Base-by-base conservation (phyloP, 2,797 vertebrate genomes). In the Acipenser ruthenus region DNA sequence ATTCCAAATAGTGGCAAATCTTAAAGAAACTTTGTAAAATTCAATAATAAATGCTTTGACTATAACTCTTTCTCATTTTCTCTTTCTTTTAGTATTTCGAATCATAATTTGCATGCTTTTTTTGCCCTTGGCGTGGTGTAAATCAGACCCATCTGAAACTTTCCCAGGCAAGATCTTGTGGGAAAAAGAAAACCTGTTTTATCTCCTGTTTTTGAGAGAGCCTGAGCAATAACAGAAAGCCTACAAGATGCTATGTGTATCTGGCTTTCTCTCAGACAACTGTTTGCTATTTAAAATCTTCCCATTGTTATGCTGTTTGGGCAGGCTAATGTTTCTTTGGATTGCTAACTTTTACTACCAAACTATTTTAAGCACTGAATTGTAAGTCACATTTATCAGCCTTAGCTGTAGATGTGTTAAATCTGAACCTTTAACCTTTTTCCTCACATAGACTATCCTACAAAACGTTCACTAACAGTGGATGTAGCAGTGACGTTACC, bases 251-350 rank as follows among this genome's bases (percentile, higher is more conserved):
- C 71, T 82, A 82, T 84, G 75, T 78, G 66, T 87, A 77, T 87
- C 87, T 88, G 82, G 77, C 78, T 83, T 86, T 80, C 68, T 71
- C 73, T 52, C 79, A 83, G 75, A 79, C 75, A 75, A 82, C 79
- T 87, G 77, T 88, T 89, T 87, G 86, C 85, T 80, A 76, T 82
- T 83, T 88, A 85, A 89, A 89, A 90, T 85, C 85, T 87, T 87
- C 51, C 66, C 73, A 83, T 89, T 90, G 85, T 87, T 71, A 68
- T 58, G 15, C 69, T 76, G 78, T 60, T 71, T 74, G 67, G 73
- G 70, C 77, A 78, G 74, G 75, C 79, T 86, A 89, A 86, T 82
- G 84, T 75, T 84, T 74, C 85, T 91, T 89, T 91, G 85, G 87
- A 81, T 79, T 65, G 73, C 79, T 78, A 76, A 71, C 77, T 73